phyloP scores from a whole-genome alignment of 2,113 vertebrate genomes.

The Pterophyllum scalare region DNA sequence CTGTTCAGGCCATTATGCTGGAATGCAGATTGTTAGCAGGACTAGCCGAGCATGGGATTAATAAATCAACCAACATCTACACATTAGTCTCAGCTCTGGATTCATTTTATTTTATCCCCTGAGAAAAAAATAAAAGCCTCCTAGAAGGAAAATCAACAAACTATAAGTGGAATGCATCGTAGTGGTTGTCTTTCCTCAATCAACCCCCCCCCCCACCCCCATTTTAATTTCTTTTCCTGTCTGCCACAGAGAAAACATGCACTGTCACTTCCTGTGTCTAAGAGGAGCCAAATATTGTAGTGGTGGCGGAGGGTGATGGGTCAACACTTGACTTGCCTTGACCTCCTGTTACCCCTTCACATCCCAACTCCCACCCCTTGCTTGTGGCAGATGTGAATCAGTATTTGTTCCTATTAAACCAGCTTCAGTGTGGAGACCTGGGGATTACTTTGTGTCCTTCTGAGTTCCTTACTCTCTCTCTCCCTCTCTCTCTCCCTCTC shows the following conservation, averaged over 20 bases:
- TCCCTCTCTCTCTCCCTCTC: too few relatives aligned
- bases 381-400: conserved; percentile 32
- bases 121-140: background rate
- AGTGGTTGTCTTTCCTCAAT: conserved; percentile 22
- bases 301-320: conserved; percentile 5
- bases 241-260: conserved; percentile 72
- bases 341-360: conserved; percentile 35
- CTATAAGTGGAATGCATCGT: conserved; percentile 2
- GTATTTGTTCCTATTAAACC: conserved; percentile 21
- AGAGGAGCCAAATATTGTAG: conserved; percentile 24
- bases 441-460: conserved; percentile 16
- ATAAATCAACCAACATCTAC: conserved; percentile 9
- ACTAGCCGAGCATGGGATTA: background rate
- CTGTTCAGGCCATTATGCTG: background rate
- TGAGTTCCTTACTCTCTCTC: background rate
- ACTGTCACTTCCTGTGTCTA: conserved; percentile 77
- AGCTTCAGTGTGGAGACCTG: conserved; percentile 21
- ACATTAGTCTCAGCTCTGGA: background rate
- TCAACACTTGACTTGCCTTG: conserved; percentile 24
- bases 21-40: conserved; percentile 8
- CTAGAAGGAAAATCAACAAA: background rate
- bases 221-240: conserved; percentile 78
- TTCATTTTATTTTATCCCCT: background rate
- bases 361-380: background rate
- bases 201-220: conserved; percentile 12